Percentiles rank a stretch among this genome's conserved stretches.
Evolutionary conservation across 2,113 vertebrate genomes (phyloP).

Genomic region (Narcine bancroftii): DNA sequence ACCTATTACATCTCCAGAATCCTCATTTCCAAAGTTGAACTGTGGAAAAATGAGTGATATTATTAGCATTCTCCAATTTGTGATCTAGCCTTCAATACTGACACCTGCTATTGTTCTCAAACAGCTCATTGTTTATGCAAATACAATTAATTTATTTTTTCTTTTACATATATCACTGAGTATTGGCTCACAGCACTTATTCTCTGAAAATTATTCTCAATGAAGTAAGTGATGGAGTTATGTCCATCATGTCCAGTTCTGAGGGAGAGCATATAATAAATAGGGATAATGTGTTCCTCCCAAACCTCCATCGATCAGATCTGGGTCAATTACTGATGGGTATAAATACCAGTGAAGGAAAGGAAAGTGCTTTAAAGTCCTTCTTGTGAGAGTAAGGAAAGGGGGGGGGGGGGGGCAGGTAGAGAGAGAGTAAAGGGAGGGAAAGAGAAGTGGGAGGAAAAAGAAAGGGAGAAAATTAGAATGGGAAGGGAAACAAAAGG

Average conservation of each 20-base stretch:
- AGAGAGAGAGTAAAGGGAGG: too few relatives aligned
- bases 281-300: not conserved
- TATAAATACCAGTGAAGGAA: not conserved
- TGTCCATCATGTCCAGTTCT: not conserved
- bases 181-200: not conserved
- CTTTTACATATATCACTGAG: not conserved
- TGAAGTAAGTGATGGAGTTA: not conserved
- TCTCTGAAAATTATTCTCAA: not conserved
- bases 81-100: not conserved
- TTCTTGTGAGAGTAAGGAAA: too few relatives aligned
- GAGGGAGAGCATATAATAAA: too few relatives aligned
- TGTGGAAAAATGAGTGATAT: not conserved
- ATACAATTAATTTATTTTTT: not conserved
- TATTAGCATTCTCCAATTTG: too few relatives aligned
- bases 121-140: not conserved
- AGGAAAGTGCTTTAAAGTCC: not conserved
- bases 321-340: not conserved
- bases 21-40: not conserved
- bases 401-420: too few relatives aligned
- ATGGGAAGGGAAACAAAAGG: too few relatives aligned
- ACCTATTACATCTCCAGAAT: not conserved
- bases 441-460: too few relatives aligned
- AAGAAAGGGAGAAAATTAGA: not conserved
- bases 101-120: not conserved
- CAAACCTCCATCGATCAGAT: not conserved